Base-by-base conservation (phyloP, 1,140 invertebrate genomes). In the Microvelia longipes region DNA sequence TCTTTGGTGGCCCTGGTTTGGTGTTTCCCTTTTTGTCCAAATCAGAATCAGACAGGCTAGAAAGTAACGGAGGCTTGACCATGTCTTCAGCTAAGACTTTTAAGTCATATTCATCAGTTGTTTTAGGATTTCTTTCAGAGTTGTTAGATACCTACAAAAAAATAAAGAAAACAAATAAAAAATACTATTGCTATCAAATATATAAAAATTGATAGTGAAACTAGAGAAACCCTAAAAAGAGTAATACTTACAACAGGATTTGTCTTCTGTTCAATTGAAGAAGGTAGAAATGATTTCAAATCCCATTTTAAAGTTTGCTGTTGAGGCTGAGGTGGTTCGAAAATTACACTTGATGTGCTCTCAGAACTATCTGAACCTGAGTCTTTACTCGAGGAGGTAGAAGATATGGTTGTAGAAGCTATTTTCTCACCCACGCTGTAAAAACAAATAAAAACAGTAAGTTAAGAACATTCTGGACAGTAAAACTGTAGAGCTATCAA, bases 21-120 rank as follows among this genome's bases (percentile, higher is more conserved):
- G 24, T 67, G 28, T 66, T 67, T n/a, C n/a, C n/a, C 65, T 73
- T 71, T 29, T 70, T 74, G 28, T 72, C 70, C 28, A 63, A 69
- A 62, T 75, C 75, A 19, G 73, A 74, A 28, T 75, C 75, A 15
- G 74, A 75, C n/a, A 75, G 29, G 67, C 71, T 74, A 29, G 75
- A 74, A 5, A 75, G 61, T n/a, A 73, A 61, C 29, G 74, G 66
- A 30, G 69, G 72, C 1, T 65, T 26, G 19, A 71, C n/a, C 25
- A 61, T 68, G 60, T 67, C 68, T 29, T 67, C 66, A 28, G 65
- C 69, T n/a, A 71, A 27, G 25, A 69, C 71, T 64, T 64, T 64
- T 15, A 73, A 25, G 61, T 74, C 73, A n/a, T 62, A 71, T 30
- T 72, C 73, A 61, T 72, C 73, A 50, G 70, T 70, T n/a, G 26